Evolutionary conservation across 1,140 invertebrate species (phyloP).

Genomic region (Drosophila sulfurigaster): DNA sequence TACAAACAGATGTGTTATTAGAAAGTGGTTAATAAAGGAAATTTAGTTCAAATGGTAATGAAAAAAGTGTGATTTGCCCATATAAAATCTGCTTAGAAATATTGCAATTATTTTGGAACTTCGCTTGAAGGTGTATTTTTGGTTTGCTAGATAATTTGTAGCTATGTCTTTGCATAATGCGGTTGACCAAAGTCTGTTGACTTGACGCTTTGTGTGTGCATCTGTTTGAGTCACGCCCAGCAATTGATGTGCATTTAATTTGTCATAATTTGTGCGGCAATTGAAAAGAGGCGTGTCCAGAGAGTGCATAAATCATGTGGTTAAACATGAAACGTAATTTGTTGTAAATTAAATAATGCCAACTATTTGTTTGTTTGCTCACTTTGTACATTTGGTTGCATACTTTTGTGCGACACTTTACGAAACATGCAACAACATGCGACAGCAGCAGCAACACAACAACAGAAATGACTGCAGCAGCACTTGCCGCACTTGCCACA

Average conservation of each 20-base stretch:
- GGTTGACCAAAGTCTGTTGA: slow-evolving; percentile 2
- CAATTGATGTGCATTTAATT: slow-evolving; percentile 65
- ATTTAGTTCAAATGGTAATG: too few species aligned
- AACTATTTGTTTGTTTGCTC: slow-evolving; percentile 67
- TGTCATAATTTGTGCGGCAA: slow-evolving; percentile 72
- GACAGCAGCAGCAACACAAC: slow-evolving; percentile 32
- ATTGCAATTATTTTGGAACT: too few species aligned
- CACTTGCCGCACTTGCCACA: slow-evolving; percentile 65
- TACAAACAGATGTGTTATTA: background rate
- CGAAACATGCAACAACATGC: slow-evolving; percentile 56
- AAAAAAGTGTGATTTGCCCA: too few species aligned
- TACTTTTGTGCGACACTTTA: slow-evolving; percentile 55
- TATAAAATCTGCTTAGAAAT: background rate
- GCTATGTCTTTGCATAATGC: slow-evolving; percentile 8
- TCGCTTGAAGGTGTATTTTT: too few species aligned
- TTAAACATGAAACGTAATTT: slow-evolving; percentile 81
- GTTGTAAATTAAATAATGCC: slow-evolving; percentile 78
- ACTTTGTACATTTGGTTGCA: slow-evolving; percentile 56
- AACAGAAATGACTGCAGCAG: slow-evolving; percentile 45
- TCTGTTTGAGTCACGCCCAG: slow-evolving; percentile 18
- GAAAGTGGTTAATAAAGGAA: background rate
- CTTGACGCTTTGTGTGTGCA: slow-evolving; percentile 2
- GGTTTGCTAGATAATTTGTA: background rate
- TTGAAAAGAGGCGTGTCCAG: slow-evolving; percentile 41
- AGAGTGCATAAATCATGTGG: slow-evolving; percentile 75